phyloP scores from a whole-genome alignment of 1,140 invertebrate species.

The Heterodera schachtii region DNA sequence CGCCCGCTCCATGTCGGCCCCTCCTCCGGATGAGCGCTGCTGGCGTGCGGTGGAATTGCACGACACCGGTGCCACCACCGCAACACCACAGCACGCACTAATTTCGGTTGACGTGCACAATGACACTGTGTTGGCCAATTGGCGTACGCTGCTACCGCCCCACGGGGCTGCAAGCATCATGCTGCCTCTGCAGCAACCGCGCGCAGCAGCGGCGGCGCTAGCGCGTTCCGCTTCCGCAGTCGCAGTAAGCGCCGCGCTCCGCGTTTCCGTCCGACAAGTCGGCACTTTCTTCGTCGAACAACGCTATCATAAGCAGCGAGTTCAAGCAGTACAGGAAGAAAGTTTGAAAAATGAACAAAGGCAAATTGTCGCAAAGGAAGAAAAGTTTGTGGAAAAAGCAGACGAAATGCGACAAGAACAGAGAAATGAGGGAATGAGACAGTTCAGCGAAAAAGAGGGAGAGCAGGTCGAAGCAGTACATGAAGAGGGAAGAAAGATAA shows the following conservation, averaged over 20 bases:
- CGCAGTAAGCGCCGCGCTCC: background rate
- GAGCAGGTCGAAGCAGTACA: background rate
- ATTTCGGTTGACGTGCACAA: constrained; percentile 9
- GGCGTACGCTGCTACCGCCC: constrained; percentile 44
- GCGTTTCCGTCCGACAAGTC: constrained; percentile 1
- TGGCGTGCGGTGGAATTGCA: background rate
- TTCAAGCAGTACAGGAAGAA: constrained; percentile 7
- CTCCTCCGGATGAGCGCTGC: background rate
- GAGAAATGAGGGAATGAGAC: background rate
- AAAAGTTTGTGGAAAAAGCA: background rate
- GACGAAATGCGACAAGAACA: background rate
- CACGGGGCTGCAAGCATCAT: constrained; percentile 38
- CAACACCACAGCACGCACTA: constrained; percentile 40
- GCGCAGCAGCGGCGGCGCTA: constrained; percentile 3
- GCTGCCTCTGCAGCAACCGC: constrained; percentile 34
- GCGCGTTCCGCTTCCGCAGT: background rate
- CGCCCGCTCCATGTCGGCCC: background rate
- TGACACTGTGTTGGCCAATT: constrained; percentile 29
- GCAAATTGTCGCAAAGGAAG: background rate
- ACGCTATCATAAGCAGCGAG: background rate
- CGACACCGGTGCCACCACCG: constrained; percentile 9
- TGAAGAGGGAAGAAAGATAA: background rate
- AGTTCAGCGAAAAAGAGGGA: background rate
- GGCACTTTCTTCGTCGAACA: background rate
- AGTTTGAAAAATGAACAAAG: background rate